These are phyloP conservation scores for Aselliscus stoliczkanus DNA, from an alignment of 2,797 vertebrate species.

Conservation along the genomic window DNA sequence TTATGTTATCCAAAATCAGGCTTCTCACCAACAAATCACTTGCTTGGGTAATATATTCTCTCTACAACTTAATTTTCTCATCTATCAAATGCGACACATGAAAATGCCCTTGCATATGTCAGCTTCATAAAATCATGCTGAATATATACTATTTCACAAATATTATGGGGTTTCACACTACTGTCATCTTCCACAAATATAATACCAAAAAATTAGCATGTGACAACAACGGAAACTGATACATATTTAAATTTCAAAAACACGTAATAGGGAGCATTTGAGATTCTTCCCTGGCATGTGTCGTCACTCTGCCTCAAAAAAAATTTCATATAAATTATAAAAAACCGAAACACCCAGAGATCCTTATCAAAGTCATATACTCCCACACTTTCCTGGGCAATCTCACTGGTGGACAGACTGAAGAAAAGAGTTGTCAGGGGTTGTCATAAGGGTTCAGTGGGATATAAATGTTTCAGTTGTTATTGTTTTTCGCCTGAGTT, in stretches of 20 bases:
- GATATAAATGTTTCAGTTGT: background rate
- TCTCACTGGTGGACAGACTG: background rate
- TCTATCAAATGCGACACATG: background rate
- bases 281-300: too few species aligned
- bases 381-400: background rate
- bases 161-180: background rate
- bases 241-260: background rate
- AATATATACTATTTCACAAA: background rate
- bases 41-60: background rate
- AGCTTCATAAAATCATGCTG: background rate
- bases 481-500: background rate
- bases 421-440: background rate
- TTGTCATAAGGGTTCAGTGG: background rate
- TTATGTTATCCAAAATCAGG: background rate
- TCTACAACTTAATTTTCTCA: background rate
- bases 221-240: background rate
- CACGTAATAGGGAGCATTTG: too few species aligned
- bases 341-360: background rate
- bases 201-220: background rate
- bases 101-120: background rate
- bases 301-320: too few species aligned
- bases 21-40: background rate
- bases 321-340: too few species aligned
- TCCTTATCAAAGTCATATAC: background rate
- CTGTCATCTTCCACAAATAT: background rate